phyloP scores from a whole-genome alignment of 1,140 invertebrate species.

The Sminthurides bifidus region DNA sequence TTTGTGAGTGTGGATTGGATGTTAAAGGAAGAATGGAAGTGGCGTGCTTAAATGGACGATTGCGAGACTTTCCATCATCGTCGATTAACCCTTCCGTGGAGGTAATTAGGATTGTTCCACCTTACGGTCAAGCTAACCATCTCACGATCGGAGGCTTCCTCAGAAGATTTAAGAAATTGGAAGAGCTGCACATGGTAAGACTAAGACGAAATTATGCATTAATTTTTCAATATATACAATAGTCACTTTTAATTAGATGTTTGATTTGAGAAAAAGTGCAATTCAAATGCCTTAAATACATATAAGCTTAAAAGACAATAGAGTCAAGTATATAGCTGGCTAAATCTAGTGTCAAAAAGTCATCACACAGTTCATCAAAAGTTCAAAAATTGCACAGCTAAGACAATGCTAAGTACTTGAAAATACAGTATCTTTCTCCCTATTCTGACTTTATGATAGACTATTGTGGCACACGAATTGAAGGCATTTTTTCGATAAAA shows the following conservation, averaged over 20 bases:
- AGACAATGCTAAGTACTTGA: no score
- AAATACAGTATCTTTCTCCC: no score
- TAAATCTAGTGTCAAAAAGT: no score
- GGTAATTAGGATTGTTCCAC: slow-evolving; percentile 56
- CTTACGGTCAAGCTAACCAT: slow-evolving; percentile 48
- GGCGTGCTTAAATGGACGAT: slow-evolving; percentile 45
- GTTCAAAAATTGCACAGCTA: no score
- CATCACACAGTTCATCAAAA: no score
- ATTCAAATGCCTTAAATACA: no score
- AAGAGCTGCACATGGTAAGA: slow-evolving; percentile 58
- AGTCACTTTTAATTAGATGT: not conserved
- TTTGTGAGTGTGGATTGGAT: slow-evolving; percentile 36
- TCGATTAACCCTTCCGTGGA: slow-evolving; percentile 49
- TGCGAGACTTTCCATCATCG: slow-evolving; percentile 45
- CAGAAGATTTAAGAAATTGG: slow-evolving; percentile 50
- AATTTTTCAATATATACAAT: not conserved
- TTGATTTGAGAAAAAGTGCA: not conserved
- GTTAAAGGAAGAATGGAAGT: slow-evolving; percentile 34
- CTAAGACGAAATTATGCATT: no score
- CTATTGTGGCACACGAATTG: no score
- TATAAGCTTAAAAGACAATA: no score
- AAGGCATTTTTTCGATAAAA: not conserved
- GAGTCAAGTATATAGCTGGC: no score
- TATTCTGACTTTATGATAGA: no score
- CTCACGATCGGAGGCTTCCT: slow-evolving; percentile 63